A percentile compares a stretch with the other conserved stretches of the same genome.
Conservation (phyloP, 2,888 invertebrate species). For the Pammene fasciana region DNA sequence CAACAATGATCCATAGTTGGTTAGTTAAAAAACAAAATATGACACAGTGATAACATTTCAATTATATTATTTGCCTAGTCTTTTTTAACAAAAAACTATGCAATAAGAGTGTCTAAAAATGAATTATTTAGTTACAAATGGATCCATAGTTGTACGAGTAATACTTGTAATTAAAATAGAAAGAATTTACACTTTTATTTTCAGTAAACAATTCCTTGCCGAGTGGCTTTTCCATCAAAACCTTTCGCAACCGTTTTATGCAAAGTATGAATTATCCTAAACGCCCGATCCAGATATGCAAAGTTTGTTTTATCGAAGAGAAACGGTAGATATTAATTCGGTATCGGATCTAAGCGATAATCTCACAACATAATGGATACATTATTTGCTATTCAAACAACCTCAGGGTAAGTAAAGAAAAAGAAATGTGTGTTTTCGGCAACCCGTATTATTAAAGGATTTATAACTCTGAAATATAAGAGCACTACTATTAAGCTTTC, state of each 20-base stretch:
- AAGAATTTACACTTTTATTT: background rate
- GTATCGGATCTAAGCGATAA: conserved; percentile 70
- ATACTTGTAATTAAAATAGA: too few species aligned
- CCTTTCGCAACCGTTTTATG: conserved; percentile 36
- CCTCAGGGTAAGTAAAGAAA: conserved; percentile 53
- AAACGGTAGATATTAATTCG: conserved; percentile 70
- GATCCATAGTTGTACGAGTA: too few species aligned
- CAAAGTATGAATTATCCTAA: conserved; percentile 57
- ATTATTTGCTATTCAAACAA: conserved; percentile 80
- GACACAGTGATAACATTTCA: too few species aligned
- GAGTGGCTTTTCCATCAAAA: conserved; percentile 58
- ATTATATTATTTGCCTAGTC: too few species aligned
- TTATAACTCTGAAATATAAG: background rate
- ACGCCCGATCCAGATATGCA: conserved; percentile 72
- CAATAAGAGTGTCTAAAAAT: too few species aligned
- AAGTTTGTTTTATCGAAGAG: conserved; percentile 78
- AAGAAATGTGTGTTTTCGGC: conserved; percentile 16
- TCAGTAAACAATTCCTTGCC: background rate
- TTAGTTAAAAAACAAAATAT: too few species aligned
- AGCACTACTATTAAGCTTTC: background rate
- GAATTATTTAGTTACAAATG: too few species aligned
- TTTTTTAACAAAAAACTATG: too few species aligned
- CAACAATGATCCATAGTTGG: too few species aligned
- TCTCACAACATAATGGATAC: conserved; percentile 68
- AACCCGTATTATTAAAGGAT: conserved; percentile 9